Percentiles rank a stretch among this genome's conserved stretches.
phyloP scores from a whole-genome alignment of 2,113 vertebrate genomes.

The Isichthys henryi region DNA sequence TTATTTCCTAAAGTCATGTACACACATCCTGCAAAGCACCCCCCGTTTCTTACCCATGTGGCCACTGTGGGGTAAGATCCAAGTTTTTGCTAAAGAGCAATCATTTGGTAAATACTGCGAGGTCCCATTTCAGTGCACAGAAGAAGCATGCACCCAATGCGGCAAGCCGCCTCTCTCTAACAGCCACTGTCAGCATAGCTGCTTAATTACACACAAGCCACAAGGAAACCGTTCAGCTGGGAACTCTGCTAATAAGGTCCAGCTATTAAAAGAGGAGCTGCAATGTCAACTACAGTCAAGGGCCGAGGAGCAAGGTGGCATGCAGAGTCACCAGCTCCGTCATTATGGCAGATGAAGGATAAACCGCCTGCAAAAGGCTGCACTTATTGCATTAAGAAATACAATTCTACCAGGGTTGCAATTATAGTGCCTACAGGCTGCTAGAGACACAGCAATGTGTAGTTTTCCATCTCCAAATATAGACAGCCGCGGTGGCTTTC shows the following conservation, averaged over 20 bases:
- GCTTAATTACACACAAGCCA: not conserved
- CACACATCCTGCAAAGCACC: not conserved
- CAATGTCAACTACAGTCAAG: not conserved
- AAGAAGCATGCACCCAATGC: not conserved
- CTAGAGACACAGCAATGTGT: not conserved
- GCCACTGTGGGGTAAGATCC: not conserved
- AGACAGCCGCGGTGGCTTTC: not conserved
- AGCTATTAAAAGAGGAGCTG: not conserved
- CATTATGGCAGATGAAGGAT: not conserved
- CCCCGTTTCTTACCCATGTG: not conserved
- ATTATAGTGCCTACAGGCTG: not conserved
- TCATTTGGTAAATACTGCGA: not conserved
- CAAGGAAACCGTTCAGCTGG: not conserved
- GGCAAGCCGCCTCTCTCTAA: not conserved
- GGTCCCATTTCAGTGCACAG: not conserved
- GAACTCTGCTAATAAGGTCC: not conserved
- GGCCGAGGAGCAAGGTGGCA: not conserved
- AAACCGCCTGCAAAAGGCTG: not conserved
- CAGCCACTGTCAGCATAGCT: not conserved
- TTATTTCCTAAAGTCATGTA: not conserved
- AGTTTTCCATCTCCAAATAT: slow-evolving; percentile 19
- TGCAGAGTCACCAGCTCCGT: not conserved
- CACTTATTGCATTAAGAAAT: not conserved
- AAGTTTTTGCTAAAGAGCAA: not conserved
- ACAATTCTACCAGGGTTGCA: not conserved